A percentile compares a stretch with the other conserved stretches of the same genome.
phyloP scores from a whole-genome alignment of 2,797 vertebrate genomes.

The Manis crassicaudata region DNA sequence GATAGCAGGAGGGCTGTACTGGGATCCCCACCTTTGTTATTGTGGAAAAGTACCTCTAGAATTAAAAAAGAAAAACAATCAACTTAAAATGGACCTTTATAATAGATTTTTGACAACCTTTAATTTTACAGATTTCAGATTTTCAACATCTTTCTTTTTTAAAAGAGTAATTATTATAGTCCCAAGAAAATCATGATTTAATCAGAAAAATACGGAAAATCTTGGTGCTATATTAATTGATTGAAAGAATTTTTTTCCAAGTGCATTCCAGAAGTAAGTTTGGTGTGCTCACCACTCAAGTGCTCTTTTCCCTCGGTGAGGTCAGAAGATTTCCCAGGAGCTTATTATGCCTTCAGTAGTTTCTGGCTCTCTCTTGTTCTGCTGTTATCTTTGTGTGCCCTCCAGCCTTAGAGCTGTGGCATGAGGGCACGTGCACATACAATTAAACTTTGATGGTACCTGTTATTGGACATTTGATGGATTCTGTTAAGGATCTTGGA shows the following conservation, averaged over 20 bases:
- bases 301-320: neutral
- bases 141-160: neutral
- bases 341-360: neutral
- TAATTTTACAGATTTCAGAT: slow-evolving; percentile 2
- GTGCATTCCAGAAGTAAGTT: neutral
- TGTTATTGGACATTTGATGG: neutral
- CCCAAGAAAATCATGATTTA: neutral
- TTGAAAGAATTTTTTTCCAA: neutral
- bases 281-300: neutral
- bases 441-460: neutral
- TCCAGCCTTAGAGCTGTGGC: neutral
- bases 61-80: neutral
- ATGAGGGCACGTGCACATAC: neutral
- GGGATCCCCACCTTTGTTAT: neutral
- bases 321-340: neutral
- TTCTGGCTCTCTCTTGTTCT: neutral
- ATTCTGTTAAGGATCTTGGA: neutral
- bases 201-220: neutral
- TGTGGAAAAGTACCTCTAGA: neutral
- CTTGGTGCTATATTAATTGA: neutral
- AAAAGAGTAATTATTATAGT: neutral
- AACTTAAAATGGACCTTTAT: neutral
- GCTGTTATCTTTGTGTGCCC: neutral
- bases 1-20: neutral
- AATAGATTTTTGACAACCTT: neutral